Evolutionary conservation across 2,113 vertebrate genomes (phyloP).

Genomic region (Mastomys natalensis): DNA sequence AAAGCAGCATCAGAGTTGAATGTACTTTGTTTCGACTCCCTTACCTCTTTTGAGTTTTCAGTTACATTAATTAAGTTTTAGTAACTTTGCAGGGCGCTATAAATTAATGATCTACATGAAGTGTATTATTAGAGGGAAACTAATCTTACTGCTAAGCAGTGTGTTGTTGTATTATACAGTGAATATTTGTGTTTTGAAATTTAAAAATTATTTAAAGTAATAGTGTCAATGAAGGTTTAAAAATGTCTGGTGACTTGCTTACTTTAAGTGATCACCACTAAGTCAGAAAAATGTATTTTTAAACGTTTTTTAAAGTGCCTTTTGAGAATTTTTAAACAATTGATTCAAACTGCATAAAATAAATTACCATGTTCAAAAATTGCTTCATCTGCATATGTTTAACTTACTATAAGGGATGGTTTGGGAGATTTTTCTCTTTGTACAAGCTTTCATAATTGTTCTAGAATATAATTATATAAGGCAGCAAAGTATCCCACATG

Average conservation of each 20-base stretch:
- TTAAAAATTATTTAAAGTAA: conserved; percentile 74
- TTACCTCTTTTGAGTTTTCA: conserved; percentile 46
- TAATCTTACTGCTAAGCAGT: conserved; percentile 84
- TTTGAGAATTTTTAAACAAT: conserved; percentile 79
- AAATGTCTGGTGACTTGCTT: conserved; percentile 82
- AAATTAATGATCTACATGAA: conserved; percentile 58
- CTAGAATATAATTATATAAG: conserved; percentile 2
- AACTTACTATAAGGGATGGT: conserved; percentile 20
- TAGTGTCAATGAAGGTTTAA: conserved; percentile 73
- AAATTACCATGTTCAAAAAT: conserved; percentile 80
- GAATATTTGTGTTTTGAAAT: conserved; percentile 72
- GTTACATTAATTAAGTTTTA: conserved; percentile 52
- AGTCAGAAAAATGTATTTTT: conserved; percentile 81
- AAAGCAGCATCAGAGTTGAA: conserved; percentile 43
- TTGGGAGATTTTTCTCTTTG: conserved; percentile 10
- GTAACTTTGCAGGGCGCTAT: conserved; percentile 59
- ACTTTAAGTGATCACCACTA: conserved; percentile 82
- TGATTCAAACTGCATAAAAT: conserved; percentile 79
- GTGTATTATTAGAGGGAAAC: conserved; percentile 73
- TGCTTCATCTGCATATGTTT: conserved; percentile 76
- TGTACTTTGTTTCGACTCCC: conserved; percentile 15
- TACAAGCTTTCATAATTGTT: conserved; percentile 37
- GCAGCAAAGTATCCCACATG: conserved; percentile 32
- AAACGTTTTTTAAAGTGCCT: conserved; percentile 82
- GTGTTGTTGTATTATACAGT: conserved; percentile 74